phyloP scores from a whole-genome alignment of 2,888 invertebrate species.

The Lapara coniferarum region DNA sequence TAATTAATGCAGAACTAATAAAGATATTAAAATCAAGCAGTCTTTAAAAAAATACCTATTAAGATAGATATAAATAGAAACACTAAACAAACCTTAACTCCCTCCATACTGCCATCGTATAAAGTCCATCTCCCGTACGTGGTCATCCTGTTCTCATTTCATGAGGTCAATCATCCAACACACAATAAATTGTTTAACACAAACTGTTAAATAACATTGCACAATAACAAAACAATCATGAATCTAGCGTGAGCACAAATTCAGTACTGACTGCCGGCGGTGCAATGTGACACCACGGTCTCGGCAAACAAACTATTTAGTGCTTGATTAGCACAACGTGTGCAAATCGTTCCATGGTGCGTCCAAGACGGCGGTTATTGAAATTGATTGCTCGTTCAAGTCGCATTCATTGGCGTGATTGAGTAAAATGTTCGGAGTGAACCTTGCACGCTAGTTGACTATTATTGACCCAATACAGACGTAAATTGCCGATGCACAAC shows the following conservation, averaged over 20 bases:
- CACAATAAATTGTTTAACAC: constrained; percentile 28
- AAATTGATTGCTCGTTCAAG: constrained; percentile 71
- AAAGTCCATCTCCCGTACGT: constrained; percentile 71
- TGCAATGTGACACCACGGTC: constrained; percentile 62
- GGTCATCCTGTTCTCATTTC: constrained; percentile 50
- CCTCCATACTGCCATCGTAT: constrained; percentile 65
- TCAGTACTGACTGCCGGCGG: constrained; percentile 44
- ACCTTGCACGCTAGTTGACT: constrained; percentile 64
- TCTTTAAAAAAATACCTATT: not conserved
- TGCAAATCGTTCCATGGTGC: constrained; percentile 66
- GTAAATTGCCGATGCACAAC: constrained; percentile 41
- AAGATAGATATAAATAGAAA: not conserved
- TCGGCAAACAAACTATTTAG: constrained; percentile 73
- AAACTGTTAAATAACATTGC: constrained; percentile 28
- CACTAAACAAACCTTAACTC: constrained; percentile 65
- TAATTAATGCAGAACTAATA: not conserved
- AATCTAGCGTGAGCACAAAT: constrained; percentile 51
- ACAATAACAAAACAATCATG: constrained; percentile 38
- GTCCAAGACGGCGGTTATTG: constrained; percentile 55
- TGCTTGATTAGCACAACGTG: constrained; percentile 80
- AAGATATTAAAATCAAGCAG: not conserved
- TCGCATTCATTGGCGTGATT: constrained; percentile 74
- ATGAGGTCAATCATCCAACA: constrained; percentile 33
- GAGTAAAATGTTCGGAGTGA: constrained; percentile 70
- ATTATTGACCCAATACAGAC: constrained; percentile 50